These are phyloP conservation scores for Leptonema lineaticorne DNA, from an alignment of 1,140 invertebrate genomes.

Conservation along the genomic window DNA sequence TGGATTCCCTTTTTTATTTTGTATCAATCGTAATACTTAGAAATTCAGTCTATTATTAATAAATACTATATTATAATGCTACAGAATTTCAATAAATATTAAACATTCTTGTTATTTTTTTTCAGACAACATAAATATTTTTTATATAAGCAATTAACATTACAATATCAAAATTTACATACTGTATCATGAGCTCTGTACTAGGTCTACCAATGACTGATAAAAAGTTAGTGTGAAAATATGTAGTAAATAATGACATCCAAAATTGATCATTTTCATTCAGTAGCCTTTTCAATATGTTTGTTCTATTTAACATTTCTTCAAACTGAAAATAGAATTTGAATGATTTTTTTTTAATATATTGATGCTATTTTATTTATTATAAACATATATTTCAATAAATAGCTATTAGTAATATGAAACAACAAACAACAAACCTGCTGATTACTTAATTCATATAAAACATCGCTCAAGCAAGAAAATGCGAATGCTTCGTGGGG, in stretches of 20 bases:
- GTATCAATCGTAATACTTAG: too few relatives aligned
- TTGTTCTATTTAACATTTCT: conserved; percentile 70
- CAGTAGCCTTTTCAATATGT: conserved; percentile 63
- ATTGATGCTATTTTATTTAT: too few relatives aligned
- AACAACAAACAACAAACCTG: conserved; percentile 59
- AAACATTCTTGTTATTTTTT: too few relatives aligned
- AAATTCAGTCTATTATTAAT: too few relatives aligned
- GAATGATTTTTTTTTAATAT: background rate
- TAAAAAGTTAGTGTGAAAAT: conserved; percentile 64
- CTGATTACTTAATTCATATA: conserved; percentile 74
- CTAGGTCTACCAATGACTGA: conserved; percentile 50
- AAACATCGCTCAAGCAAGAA: conserved; percentile 76
- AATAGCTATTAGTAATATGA: too few relatives aligned
- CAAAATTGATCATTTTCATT: conserved; percentile 69
- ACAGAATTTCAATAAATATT: too few relatives aligned
- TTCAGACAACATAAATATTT: too few relatives aligned
- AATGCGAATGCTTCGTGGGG: conserved; percentile 76
- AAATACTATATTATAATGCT: too few relatives aligned
- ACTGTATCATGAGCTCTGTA: conserved; percentile 49
- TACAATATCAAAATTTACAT: conserved; percentile 33
- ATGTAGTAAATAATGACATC: conserved; percentile 68
- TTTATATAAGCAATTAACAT: background rate
- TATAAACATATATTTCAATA: background rate
- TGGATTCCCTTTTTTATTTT: too few relatives aligned
- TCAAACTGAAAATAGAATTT: conserved; percentile 61